Evolutionary conservation across 2,113 vertebrate genomes (phyloP), one percentile per base, ranked within the genome.

Genomic region (Menidia beryllina): DNA sequence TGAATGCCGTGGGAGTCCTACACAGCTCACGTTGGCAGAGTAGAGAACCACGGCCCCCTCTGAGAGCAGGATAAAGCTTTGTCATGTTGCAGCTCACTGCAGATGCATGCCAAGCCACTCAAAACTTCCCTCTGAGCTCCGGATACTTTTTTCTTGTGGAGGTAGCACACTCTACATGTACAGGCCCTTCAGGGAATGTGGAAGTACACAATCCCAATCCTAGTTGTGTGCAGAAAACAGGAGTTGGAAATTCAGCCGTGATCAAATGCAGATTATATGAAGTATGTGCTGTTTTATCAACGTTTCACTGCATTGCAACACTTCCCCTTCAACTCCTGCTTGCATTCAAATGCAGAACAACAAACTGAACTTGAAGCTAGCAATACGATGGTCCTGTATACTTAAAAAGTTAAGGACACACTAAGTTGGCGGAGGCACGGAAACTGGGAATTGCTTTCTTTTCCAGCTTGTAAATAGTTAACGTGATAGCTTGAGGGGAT

Each of bases 21-120:
- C 39, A 69, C 50, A 56, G n/a, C 25, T 34, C 1, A 36, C 13
- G 50, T 23, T 70, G 25, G 49, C 59, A 57, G 47, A 15, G 39
- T 21, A 39, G 13, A 61, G 30, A 71, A 15, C 43, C 50, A 15
- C 49, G 61, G 41, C 26, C 59, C 51, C n/a, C 50, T 11, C 20
- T 50, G 65, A 54, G 48, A 60, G 23, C 14, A 54, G 52, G 23
- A 62, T 30, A 12, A 3, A 57, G 25, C 60, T 53, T 24, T 47
- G 38, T 48, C 68, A 52, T 71, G 51, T 56, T 53, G 50, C n/a
- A 36, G 23, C 25, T 57, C 34, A 34, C 21, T 64, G 53, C 75
- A 67, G 53, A 34, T 34, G 75, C 59, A 57, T 71, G 55, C 49
- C 19, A 27, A 21, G 15, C 30, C 11, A 75, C 27, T 25, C 19